Conservation (phyloP, 1,140 invertebrate genomes). For the Drosophila miranda region DNA sequence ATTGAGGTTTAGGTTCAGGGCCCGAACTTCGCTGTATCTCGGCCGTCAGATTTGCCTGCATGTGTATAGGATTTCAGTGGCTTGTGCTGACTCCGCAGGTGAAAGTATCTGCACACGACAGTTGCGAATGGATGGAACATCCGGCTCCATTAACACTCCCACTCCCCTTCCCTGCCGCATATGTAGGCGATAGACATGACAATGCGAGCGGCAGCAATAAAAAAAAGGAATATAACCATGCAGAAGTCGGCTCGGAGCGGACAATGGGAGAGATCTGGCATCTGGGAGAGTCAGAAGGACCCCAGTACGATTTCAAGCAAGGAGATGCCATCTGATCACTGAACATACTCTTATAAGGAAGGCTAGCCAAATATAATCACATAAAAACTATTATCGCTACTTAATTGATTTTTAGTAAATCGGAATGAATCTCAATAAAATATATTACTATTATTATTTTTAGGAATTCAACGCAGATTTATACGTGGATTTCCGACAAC, state of each 20-base stretch:
- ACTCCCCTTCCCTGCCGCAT: slow-evolving; percentile 15
- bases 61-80: slow-evolving; percentile 55
- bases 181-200: slow-evolving; percentile 56
- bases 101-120: slow-evolving; percentile 33
- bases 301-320: not conserved
- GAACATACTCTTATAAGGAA: too few relatives aligned
- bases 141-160: not conserved
- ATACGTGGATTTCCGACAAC: not conserved
- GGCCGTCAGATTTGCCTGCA: slow-evolving; percentile 20
- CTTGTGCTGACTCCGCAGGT: slow-evolving; percentile 58
- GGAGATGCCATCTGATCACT: too few relatives aligned
- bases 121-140: slow-evolving; percentile 6
- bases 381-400: too few relatives aligned
- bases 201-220: slow-evolving; percentile 45
- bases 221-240: slow-evolving; percentile 47
- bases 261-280: slow-evolving; percentile 31
- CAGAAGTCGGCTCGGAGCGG: slow-evolving; percentile 18
- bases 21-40: not conserved
- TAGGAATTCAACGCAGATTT: too few relatives aligned
- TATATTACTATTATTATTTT: too few relatives aligned
- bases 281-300: too few relatives aligned
- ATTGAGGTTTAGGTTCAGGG: not conserved
- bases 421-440: too few relatives aligned
- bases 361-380: too few relatives aligned
- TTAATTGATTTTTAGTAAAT: too few relatives aligned